Evolutionary conservation across 2,113 vertebrate species (phyloP).

Genomic region (Holacanthus passer): DNA sequence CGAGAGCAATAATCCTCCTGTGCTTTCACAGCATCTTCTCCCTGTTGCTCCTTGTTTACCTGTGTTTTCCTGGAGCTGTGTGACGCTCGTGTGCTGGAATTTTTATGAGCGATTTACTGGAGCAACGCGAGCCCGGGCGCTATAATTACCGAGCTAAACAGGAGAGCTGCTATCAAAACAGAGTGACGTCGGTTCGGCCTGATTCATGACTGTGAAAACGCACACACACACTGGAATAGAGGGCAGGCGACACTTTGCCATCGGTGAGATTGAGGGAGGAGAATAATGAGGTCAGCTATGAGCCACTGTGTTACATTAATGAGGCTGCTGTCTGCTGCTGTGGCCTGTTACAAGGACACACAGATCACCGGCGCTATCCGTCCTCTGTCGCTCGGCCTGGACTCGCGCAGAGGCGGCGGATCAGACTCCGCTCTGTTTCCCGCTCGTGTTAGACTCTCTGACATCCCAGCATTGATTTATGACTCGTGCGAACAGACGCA

Average conservation of each 20-base stretch:
- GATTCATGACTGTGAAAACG: slow-evolving; percentile 66
- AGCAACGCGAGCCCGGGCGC: slow-evolving; percentile 43
- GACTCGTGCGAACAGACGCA: slow-evolving; percentile 78
- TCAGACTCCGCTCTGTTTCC: slow-evolving; percentile 60
- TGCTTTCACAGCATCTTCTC: slow-evolving; percentile 5
- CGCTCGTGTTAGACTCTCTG: slow-evolving; percentile 74
- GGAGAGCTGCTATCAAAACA: slow-evolving; percentile 62
- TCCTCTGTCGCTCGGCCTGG: slow-evolving; percentile 65
- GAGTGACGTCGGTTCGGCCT: slow-evolving; percentile 41
- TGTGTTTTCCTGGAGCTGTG: slow-evolving; percentile 59
- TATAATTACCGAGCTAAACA: slow-evolving; percentile 67
- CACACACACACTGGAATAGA: slow-evolving; percentile 33
- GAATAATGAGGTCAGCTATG: slow-evolving; percentile 78
- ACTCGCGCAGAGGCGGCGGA: too few species aligned
- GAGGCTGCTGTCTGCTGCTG: slow-evolving; percentile 72
- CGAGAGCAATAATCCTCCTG: not conserved
- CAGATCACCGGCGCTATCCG: slow-evolving; percentile 58
- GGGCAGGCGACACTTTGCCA: slow-evolving; percentile 63
- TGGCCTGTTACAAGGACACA: slow-evolving; percentile 61
- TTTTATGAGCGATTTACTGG: slow-evolving; percentile 56
- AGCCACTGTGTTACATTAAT: slow-evolving; percentile 79
- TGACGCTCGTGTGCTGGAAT: slow-evolving; percentile 36
- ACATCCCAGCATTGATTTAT: slow-evolving; percentile 83
- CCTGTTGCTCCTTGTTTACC: slow-evolving; percentile 35
- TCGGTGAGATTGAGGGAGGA: slow-evolving; percentile 66